These are phyloP conservation scores for Rhinoderma darwinii DNA, from an alignment of 2,113 vertebrate species.

Conservation along the genomic window DNA sequence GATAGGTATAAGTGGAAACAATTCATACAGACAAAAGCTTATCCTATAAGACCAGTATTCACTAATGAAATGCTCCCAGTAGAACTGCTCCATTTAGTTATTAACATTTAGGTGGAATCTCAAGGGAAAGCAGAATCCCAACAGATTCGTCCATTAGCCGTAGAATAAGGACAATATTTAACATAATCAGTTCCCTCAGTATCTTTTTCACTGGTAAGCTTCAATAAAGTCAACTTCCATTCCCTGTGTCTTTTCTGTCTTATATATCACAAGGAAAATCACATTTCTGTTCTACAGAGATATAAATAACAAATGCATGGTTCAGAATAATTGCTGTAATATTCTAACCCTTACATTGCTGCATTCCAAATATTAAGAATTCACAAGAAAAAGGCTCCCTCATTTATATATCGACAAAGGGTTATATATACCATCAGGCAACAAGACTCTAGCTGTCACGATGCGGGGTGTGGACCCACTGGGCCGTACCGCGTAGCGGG, in stretches of 20 bases:
- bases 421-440: not conserved
- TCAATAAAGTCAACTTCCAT: conserved; percentile 1
- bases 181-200: conserved; percentile 44
- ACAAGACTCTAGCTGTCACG: not conserved
- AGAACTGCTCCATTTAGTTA: conserved; percentile 29
- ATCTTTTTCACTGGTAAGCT: not conserved
- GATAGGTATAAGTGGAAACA: conserved; percentile 36
- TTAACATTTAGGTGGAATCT: conserved; percentile 51
- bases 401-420: not conserved
- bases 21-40: conserved; percentile 52
- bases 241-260: not conserved
- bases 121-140: conserved; percentile 42
- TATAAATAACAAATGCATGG: conserved; percentile 1
- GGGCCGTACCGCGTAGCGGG: too few species aligned
- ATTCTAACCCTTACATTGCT: not conserved
- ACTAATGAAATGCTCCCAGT: conserved; percentile 54
- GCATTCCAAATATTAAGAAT: not conserved
- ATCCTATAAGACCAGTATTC: conserved; percentile 45
- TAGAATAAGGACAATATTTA: conserved; percentile 55
- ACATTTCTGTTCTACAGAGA: conserved; percentile 1
- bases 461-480: too few species aligned
- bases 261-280: conserved; percentile 27
- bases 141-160: conserved; percentile 19
- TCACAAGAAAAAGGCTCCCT: not conserved
- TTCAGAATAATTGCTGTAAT: not conserved